A percentile compares a stretch with the other conserved stretches of the same genome.
Evolutionary conservation across 2,113 vertebrate genomes (phyloP).

Genomic region (Erpornis zantholeuca): DNA sequence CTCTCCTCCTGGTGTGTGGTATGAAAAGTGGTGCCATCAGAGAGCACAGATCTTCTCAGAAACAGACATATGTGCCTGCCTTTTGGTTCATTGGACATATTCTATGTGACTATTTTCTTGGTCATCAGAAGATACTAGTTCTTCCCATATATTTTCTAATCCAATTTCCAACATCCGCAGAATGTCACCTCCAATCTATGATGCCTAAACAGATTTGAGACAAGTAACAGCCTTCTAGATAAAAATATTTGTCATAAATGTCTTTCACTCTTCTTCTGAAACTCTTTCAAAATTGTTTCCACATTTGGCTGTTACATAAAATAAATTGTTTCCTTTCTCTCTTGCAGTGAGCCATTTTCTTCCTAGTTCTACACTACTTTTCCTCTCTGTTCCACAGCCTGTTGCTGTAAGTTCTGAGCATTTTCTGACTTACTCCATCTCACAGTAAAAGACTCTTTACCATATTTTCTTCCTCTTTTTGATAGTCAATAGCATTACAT

Average conservation of each 20-base stretch:
- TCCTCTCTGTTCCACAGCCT: not conserved
- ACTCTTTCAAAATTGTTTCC: not conserved
- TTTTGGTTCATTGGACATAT: not conserved
- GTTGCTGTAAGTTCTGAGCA: not conserved
- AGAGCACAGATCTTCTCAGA: not conserved
- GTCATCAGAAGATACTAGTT: not conserved
- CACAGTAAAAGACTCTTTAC: not conserved
- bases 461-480: not conserved
- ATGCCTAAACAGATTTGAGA: not conserved
- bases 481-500: not conserved
- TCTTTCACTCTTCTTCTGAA: not conserved
- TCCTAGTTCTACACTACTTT: not conserved
- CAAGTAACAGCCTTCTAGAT: not conserved
- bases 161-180: not conserved
- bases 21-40: not conserved
- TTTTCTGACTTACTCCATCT: not conserved
- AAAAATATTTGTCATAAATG: not conserved
- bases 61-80: fast-evolving
- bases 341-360: not conserved
- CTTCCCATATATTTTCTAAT: not conserved
- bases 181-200: not conserved
- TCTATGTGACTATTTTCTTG: not conserved
- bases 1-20: not conserved
- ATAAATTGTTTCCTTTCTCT: not conserved
- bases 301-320: not conserved